These are phyloP conservation scores for Tapirus terrestris DNA, from an alignment of 2,113 vertebrate species.

Conservation along the genomic window DNA sequence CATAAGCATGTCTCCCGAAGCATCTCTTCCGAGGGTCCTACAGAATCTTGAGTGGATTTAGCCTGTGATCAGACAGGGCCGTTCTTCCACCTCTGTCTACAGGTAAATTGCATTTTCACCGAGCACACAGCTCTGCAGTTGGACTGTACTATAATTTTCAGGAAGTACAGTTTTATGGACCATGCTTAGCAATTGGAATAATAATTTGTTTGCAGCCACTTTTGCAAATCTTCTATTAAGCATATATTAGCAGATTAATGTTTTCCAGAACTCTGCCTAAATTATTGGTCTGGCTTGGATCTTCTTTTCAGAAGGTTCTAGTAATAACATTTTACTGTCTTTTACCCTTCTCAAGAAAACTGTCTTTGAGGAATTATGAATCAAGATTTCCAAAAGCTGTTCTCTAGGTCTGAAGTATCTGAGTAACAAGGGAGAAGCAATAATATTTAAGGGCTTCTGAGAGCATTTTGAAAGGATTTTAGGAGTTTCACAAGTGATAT, in stretches of 20 bases:
- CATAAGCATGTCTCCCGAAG: neutral
- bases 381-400: neutral
- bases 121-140: neutral
- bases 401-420: neutral
- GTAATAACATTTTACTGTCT: neutral
- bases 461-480: neutral
- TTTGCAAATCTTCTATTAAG: neutral
- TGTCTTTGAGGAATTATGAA: neutral
- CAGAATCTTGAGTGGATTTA: too few relatives aligned
- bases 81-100: neutral
- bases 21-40: neutral
- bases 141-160: neutral
- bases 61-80: too few relatives aligned
- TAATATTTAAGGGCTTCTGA: neutral
- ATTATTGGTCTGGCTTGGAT: neutral
- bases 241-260: accelerated
- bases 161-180: neutral
- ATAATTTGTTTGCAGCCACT: neutral
- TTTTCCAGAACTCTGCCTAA: neutral
- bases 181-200: neutral
- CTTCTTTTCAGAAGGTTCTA: neutral
- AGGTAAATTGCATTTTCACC: neutral
- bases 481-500: neutral
- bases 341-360: neutral
- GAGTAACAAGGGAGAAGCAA: neutral